These are phyloP conservation scores for Lycodopsis pacificus DNA, from an alignment of 2,797 vertebrate species.

Conservation along the genomic window DNA sequence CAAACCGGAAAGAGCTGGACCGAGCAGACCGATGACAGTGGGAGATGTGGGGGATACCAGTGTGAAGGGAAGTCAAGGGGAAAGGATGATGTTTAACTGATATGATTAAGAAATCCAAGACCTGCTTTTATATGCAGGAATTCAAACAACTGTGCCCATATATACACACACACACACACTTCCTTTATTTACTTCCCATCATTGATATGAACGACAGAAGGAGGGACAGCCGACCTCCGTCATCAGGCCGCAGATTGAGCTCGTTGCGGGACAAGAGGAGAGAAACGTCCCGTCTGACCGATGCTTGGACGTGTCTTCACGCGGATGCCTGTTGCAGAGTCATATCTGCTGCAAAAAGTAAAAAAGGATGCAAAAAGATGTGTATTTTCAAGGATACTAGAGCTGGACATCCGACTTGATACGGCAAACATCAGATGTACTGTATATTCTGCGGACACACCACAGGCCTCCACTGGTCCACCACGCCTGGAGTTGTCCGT, in stretches of 20 bases:
- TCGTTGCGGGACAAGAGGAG: slow-evolving; percentile 6
- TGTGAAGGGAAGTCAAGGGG: not conserved
- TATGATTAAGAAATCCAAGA: slow-evolving; percentile 36
- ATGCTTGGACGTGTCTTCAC: slow-evolving; percentile 4
- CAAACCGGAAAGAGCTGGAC: slow-evolving; percentile 23
- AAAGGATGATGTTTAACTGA: slow-evolving; percentile 4
- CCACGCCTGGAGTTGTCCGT: slow-evolving; percentile 14
- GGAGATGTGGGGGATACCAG: not conserved
- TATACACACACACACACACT: slow-evolving; percentile 38
- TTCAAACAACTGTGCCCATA: slow-evolving; percentile 11
- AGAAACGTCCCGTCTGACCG: not conserved
- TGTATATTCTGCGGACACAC: slow-evolving; percentile 25
- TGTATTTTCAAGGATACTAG: slow-evolving; percentile 12
- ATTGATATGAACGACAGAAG: slow-evolving; percentile 31
- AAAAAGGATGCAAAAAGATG: not conserved
- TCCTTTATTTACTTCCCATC: slow-evolving; percentile 27
- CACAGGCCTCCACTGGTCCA: slow-evolving; percentile 23
- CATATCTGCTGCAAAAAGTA: slow-evolving; percentile 18
- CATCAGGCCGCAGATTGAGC: slow-evolving; percentile 21
- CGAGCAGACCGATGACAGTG: not conserved
- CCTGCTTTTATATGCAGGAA: slow-evolving; percentile 36
- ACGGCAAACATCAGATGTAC: slow-evolving; percentile 1
- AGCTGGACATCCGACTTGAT: slow-evolving; percentile 20
- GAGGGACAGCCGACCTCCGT: slow-evolving; percentile 21
- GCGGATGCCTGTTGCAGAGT: slow-evolving; percentile 12